Conservation (phyloP, 2,113 vertebrate species). For the Bubo bubo region DNA sequence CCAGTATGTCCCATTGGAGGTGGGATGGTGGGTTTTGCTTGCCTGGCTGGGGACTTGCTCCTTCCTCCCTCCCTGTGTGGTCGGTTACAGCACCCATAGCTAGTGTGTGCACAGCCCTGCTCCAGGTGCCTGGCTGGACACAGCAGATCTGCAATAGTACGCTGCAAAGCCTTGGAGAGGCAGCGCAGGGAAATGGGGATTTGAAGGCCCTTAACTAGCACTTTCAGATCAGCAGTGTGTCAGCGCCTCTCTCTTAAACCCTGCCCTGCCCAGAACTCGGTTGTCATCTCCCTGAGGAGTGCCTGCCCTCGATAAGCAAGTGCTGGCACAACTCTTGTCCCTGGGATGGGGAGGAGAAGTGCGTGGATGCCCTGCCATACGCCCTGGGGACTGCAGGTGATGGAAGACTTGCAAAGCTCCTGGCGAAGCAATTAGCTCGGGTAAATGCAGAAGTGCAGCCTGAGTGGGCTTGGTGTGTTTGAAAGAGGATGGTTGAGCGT, state of each 20-base stretch:
- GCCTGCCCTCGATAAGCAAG: neutral
- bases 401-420: neutral
- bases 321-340: neutral
- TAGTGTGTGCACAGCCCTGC: neutral
- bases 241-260: neutral
- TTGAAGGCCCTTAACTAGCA: neutral
- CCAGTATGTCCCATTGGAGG: neutral
- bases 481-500: neutral
- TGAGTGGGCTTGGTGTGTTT: neutral
- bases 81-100: rapidly evolving
- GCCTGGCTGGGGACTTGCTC: neutral
- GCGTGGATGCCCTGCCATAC: rapidly evolving
- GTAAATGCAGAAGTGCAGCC: neutral
- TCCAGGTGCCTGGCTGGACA: neutral
- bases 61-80: too few relatives aligned
- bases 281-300: neutral
- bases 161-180: neutral
- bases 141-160: neutral
- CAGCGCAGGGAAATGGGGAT: rapidly evolving
- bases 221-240: neutral
- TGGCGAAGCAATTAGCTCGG: rapidly evolving
- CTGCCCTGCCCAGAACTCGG: neutral
- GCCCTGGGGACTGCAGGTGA: neutral
- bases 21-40: neutral
- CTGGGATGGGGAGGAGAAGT: neutral